Conservation (phyloP, 2,888 invertebrate species). For the Meiosimyza platycephala region DNA sequence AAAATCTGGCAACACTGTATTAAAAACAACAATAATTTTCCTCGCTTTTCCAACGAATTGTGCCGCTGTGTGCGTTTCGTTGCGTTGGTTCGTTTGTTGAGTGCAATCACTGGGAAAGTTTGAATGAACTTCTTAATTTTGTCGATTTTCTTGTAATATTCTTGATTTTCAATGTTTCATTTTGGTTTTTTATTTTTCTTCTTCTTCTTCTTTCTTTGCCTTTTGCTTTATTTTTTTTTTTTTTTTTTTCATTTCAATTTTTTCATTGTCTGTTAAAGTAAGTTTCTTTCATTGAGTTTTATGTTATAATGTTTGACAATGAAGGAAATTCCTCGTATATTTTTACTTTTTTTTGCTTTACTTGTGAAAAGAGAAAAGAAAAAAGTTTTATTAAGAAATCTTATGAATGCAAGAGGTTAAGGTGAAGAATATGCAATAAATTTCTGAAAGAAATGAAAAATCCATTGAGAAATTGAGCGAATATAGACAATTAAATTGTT, state of each 20-base stretch:
- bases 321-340: background rate
- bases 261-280: background rate
- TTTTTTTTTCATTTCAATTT: background rate
- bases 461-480: too few relatives aligned
- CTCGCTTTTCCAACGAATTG: too few relatives aligned
- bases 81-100: background rate
- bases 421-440: too few relatives aligned
- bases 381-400: background rate
- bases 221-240: background rate
- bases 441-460: too few relatives aligned
- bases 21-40: too few relatives aligned
- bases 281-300: constrained; percentile 10
- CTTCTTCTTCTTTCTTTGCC: background rate
- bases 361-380: background rate
- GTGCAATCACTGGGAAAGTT: background rate
- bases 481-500: too few relatives aligned
- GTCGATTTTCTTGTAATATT: background rate
- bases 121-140: constrained; percentile 2
- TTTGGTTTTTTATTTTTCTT: background rate
- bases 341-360: background rate
- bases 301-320: constrained; percentile 15
- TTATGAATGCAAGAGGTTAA: background rate
- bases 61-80: background rate
- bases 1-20: too few relatives aligned
- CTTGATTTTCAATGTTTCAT: background rate